These are phyloP conservation scores for Denticeps clupeoides DNA, from an alignment of 2,797 vertebrate species.

Conservation along the genomic window DNA sequence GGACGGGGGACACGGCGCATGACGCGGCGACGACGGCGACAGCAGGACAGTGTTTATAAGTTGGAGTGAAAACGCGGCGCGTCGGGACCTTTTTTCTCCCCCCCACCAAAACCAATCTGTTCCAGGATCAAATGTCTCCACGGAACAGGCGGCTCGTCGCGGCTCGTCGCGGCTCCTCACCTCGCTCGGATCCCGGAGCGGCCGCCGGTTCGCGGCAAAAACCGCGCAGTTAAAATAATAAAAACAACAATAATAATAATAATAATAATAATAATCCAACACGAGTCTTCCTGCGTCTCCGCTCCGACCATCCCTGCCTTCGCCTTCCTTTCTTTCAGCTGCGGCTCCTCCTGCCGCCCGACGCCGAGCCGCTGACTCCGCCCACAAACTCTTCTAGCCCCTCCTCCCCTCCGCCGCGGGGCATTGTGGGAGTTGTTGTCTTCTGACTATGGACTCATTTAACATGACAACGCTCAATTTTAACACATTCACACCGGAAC, in stretches of 20 bases:
- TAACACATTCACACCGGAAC: too few species aligned
- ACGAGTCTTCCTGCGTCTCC: conserved; percentile 26
- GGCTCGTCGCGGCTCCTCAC: conserved; percentile 46
- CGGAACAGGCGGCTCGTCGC: conserved; percentile 42
- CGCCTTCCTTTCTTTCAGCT: conserved; percentile 31
- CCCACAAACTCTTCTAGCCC: too few species aligned
- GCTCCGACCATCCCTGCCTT: conserved; percentile 32
- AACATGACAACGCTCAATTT: too few species aligned
- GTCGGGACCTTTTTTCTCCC: conserved; percentile 25
- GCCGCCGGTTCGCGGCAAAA: conserved; percentile 8
- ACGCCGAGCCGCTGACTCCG: too few species aligned
- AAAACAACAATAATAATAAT: too few species aligned
- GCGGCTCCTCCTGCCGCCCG: conserved; percentile 47
- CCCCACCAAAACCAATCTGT: too few species aligned
- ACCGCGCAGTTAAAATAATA: too few species aligned
- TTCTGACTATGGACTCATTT: too few species aligned
- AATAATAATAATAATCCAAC: too few species aligned
- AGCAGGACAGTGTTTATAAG: conserved; percentile 30
- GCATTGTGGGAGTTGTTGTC: conserved; percentile 33
- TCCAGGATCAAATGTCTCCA: conserved; percentile 22
- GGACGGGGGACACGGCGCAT: too few species aligned
- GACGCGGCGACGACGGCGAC: too few species aligned
- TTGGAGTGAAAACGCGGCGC: conserved; percentile 33
- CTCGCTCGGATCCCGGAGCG: too few species aligned
- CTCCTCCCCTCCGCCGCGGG: conserved; percentile 51